Base-by-base conservation (phyloP, 2,113 vertebrate species). In the Alouatta palliata region DNA sequence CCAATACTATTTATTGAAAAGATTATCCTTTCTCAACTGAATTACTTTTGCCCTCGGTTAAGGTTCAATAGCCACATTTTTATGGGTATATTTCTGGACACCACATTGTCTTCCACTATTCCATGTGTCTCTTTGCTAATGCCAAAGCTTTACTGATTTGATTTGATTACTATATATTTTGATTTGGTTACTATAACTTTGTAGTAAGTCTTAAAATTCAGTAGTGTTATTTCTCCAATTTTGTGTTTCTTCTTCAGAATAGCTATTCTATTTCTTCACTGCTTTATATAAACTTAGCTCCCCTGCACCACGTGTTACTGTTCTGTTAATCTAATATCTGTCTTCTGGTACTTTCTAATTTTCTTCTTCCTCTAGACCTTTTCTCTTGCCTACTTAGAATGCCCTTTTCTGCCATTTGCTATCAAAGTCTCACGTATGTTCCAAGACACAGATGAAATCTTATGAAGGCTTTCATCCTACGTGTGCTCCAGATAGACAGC, bases 241-340 rank as follows among this genome's bases (percentile, higher is more conserved):
- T 81, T 49, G 47, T 37, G 6, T 92, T 84, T 61, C 27, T 23
- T 87, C 11, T 84, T 71, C 17, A 77, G n/a, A 84, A 79, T 80
- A 84, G 14, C 3, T 79, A 13, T 79, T 71, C 52, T 79, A 30
- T 61, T 85, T 86, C 13, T 91, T 71, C n/a, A 10, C 17, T 19
- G 1, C 6, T 23, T 25, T 14, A 21, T 68, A 37, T 47, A 73
- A 89, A 87, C 6, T 45, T 75, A n/a, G 20, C n/a, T 90, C 2
- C 32, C 17, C 17, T 89, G 30, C 2, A 21, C 13, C 20, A 11
- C 0, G 1, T 19, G 4, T n/a, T 47, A 10, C 0, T 70, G 6
- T 19, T 17, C 27, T 16, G 8, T 14, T 73, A 86, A 23, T 27
- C 8, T 32, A 86, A 70, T 35, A 19, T 16, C 81, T 81, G 2